Base-by-base conservation (phyloP, 2,113 vertebrate genomes). In the Dendropsophus ebraccatus region DNA sequence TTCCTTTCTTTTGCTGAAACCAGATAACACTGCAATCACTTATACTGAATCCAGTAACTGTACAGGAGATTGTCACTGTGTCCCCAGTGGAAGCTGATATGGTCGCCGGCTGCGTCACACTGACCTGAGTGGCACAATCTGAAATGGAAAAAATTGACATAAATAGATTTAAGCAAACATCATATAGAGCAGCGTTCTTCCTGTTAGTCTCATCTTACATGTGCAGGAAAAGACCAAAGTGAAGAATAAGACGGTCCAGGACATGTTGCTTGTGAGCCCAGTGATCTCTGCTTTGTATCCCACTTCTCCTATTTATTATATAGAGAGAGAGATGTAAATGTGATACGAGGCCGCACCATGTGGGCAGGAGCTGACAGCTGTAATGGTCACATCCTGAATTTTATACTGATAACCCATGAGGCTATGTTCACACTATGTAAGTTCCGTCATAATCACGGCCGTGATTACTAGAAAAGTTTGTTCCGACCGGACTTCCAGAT, bases 1-100 rank as follows among this genome's bases (percentile, higher is more conserved):
- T 25, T 4, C 30, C 83, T 2, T 28, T 47, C 17, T 1, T 37
- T 65, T 88, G 74, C 4, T 90, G 88, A 0, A 30, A 85, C 87
- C 89, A 89, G 50, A 3, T 0, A 28, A 79, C 67, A 56, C 35
- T 0, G 5, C 0, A 13, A 32, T 47, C 76, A 80, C 35, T 52
- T 17, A 83, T 81, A 32, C 14, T 84, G 54, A 69, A 30, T 16
- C 82, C 82, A 13, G 32, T 84, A 8, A 12, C 16, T 16, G 70
- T 83, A 78, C 74, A 85, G 30, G 67, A 35, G 47, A 62, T 47
- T 41, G 16, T 12, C 37, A 8, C 35, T 0, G 25, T n/a, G 0
- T 54, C 0, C 75, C 37, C 54, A 0, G 2, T 0, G 0, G 60
- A 23, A 2, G 5, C 30, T 2, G 65, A 25, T 13, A 56, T 0